phyloP scores from a whole-genome alignment of 2,888 invertebrate genomes.

The Glaucopsyche alexis region DNA sequence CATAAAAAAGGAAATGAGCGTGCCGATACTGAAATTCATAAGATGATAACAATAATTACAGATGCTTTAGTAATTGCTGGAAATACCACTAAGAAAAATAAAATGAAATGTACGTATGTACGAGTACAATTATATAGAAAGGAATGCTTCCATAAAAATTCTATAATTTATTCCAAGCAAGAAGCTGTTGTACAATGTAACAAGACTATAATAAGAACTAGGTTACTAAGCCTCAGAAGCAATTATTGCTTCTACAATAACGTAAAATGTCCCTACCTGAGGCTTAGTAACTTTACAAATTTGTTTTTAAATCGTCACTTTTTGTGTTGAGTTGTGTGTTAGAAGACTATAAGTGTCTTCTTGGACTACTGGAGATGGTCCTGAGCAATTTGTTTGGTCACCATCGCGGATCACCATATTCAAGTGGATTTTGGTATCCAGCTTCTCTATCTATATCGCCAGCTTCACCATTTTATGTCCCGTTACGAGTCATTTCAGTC shows the following conservation, averaged over 20 bases:
- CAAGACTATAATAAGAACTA: conserved; percentile 15
- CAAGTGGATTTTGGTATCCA: no score
- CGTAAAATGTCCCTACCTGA: conserved; percentile 7
- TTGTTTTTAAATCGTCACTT: neutral
- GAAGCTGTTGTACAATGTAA: neutral
- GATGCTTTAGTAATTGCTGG: neutral
- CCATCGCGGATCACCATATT: no score
- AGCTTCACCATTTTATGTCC: no score
- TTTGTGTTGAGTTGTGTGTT: neutral
- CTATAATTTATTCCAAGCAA: conserved; percentile 15
- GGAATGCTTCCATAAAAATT: conserved; percentile 20
- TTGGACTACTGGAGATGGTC: no score
- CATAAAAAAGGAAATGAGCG: neutral
- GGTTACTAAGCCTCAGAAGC: no score
- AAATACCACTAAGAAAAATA: conserved; percentile 1
- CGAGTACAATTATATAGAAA: conserved; percentile 1
- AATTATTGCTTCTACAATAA: neutral
- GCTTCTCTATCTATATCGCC: no score
- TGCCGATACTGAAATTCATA: neutral
- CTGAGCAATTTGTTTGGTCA: no score
- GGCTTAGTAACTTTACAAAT: conserved; percentile 9
- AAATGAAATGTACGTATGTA: neutral
- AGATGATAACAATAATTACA: neutral
- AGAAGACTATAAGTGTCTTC: no score
- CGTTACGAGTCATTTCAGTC: no score